These are phyloP conservation scores for Microcebus tavaratra DNA, from an alignment of 2,113 vertebrate genomes.

Conservation along the genomic window DNA sequence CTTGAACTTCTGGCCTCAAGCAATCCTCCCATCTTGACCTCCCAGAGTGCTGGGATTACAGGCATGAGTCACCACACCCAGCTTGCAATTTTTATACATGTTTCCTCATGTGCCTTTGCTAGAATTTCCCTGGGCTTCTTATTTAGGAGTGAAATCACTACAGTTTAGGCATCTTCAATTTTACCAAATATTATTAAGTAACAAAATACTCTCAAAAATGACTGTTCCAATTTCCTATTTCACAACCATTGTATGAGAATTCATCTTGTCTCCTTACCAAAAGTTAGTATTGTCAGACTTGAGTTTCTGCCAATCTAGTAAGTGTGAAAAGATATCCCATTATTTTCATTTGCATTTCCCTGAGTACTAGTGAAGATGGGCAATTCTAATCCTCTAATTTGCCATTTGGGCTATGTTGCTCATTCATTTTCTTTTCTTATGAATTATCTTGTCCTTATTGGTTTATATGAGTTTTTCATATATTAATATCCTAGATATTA, in stretches of 20 bases:
- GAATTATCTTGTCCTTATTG: not conserved
- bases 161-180: not conserved
- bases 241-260: not conserved
- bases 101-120: not conserved
- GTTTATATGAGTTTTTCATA: conserved; percentile 20
- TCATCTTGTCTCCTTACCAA: not conserved
- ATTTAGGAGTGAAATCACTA: not conserved
- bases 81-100: not conserved
- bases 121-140: not conserved
- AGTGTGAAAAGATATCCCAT: not conserved
- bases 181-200: not conserved
- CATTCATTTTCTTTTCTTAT: not conserved
- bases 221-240: not conserved
- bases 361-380: not conserved
- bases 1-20: too few relatives aligned
- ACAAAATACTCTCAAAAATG: not conserved
- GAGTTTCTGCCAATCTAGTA: not conserved
- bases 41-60: too few relatives aligned
- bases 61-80: too few relatives aligned
- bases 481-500: not conserved
- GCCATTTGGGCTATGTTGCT: not conserved
- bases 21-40: too few relatives aligned
- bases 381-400: conserved; percentile 10
- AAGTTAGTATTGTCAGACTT: not conserved
- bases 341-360: not conserved